Conservation (phyloP, 37 sponge, comb jelly and placozoan species). For the Mnemiopsis leidyi region DNA sequence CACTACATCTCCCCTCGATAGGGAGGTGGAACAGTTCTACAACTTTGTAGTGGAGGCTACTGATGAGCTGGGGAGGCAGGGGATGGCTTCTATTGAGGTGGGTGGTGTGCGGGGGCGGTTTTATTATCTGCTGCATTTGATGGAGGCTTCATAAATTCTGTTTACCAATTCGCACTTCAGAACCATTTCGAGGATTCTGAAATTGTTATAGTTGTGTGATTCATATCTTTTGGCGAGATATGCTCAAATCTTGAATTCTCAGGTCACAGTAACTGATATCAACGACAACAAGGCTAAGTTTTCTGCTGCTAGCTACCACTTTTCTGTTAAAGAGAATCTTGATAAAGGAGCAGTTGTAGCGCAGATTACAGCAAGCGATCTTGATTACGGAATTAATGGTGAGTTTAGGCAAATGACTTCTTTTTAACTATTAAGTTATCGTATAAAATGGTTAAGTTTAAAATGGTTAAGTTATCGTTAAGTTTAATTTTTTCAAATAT, state of each 20-base stretch:
- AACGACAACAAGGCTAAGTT: slow-evolving; percentile 47
- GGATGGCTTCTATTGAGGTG: slow-evolving; percentile 20
- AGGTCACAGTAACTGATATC: slow-evolving; percentile 50
- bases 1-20: neutral
- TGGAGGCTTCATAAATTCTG: too few species aligned
- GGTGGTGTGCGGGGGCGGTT: too few species aligned
- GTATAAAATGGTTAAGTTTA: neutral
- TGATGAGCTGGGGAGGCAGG: slow-evolving; percentile 60
- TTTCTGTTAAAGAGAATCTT: slow-evolving; percentile 38
- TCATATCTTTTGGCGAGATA: too few species aligned
- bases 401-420: neutral
- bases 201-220: too few species aligned
- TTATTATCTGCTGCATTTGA: too few species aligned
- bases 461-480: too few species aligned
- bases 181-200: too few species aligned
- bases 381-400: slow-evolving; percentile 54
- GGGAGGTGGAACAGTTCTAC: neutral
- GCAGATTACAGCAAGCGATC: neutral
- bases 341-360: slow-evolving; percentile 47
- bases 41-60: slow-evolving; percentile 65
- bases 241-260: too few species aligned
- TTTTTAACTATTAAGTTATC: neutral
- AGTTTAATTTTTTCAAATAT: too few species aligned
- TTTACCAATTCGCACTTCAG: too few species aligned
- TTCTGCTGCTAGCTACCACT: slow-evolving; percentile 50